Evolutionary conservation across 2,797 vertebrate species (phyloP), one percentile per base, ranked within the genome.

Genomic region (Oryzias sinensis): DNA sequence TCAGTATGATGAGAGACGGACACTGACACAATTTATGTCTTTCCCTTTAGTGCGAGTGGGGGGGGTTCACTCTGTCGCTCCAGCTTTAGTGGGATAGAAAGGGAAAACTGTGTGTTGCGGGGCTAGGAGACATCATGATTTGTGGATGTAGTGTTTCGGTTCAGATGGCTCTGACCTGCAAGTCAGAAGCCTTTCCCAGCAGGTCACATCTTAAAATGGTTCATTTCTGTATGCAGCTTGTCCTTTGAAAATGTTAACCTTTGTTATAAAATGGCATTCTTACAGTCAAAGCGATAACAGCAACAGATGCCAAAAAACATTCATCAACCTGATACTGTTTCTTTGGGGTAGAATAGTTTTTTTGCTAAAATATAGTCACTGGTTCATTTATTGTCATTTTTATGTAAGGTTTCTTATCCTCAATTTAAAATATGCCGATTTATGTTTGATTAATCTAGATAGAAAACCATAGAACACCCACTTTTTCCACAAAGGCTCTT

Each of bases 141-240:
- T 81, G 54, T 80, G 60, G 61, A 65, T 42, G 29, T 44, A 59
- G 57, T 56, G 80, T 77, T 82, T 65, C 81, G 72, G 79, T 80
- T 80, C 56, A 79, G 64, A 44, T 59, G 14, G 52, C 33, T 44
- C 51, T 33, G 71, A 77, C 73, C 52, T 64, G 50, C 43, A 61
- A 55, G 40, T 44, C 59, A 53, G 59, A 29, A 74, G 67, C 42
- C 63, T 48, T 25, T 58, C 71, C 59, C 52, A 56, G 66, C 51
- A 5, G 16, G 50, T 51, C 42, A 55, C 53, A 14, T 48, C 47
- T 37, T 46, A 8, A 53, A 63, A 53, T 24, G 0, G 43, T 43
- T 53, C n/a, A 40, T 73, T 44, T 63, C 60, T 73, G 49, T 17
- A 53, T 20, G 6, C 43, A 33, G 6, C 17, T 49, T 27, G 24